These are phyloP conservation scores for Eupithecia exiguata DNA, from an alignment of 2,888 invertebrate genomes.

Conservation along the genomic window DNA sequence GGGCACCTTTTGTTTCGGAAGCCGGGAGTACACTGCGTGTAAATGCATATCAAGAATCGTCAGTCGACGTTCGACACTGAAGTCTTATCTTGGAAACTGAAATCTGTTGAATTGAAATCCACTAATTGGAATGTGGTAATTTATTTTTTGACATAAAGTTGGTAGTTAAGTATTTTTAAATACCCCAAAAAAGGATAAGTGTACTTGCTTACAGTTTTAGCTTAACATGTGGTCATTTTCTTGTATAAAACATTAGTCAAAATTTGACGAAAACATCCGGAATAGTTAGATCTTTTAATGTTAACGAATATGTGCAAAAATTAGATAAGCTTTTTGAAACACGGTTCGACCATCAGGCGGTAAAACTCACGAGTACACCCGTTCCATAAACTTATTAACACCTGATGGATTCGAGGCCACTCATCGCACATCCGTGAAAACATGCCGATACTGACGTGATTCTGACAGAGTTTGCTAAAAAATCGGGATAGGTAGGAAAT, in stretches of 20 bases:
- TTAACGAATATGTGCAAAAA: background rate
- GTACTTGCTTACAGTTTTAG: background rate
- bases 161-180: background rate
- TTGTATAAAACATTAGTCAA: too few species aligned
- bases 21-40: conserved; percentile 75
- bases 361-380: conserved; percentile 4
- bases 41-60: conserved; percentile 69
- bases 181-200: background rate
- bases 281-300: too few species aligned
- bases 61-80: conserved; percentile 62
- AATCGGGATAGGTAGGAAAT: background rate
- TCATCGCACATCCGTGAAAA: conserved; percentile 2
- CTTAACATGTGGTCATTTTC: background rate
- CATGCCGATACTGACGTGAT: conserved; percentile 7
- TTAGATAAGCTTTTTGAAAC: background rate
- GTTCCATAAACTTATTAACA: conserved; percentile 52
- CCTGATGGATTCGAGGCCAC: conserved; percentile 65
- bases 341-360: conserved; percentile 11
- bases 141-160: background rate
- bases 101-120: conserved; percentile 59
- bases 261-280: too few species aligned
- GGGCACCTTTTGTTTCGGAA: conserved; percentile 71
- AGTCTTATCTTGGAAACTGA: conserved; percentile 61
- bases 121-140: background rate
- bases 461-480: conserved; percentile 3